Base-by-base conservation (phyloP, 2,888 invertebrate species). In the Hemicrepidius hirtus region DNA sequence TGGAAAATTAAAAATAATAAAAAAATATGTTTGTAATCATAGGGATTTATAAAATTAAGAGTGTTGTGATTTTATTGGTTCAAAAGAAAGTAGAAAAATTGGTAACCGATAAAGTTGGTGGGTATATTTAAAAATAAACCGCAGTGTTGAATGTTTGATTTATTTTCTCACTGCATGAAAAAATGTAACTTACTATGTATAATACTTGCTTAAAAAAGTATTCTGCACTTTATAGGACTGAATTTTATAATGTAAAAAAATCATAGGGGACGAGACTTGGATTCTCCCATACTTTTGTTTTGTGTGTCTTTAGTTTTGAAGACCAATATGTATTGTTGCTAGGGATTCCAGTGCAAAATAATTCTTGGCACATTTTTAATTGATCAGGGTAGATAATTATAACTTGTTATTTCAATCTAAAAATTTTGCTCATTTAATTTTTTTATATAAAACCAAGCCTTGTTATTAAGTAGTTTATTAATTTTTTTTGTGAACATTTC, bases 191-290 rank as follows among this genome's bases (percentile, higher is more conserved):
- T n/a, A n/a, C 10, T 35, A 57, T 57, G 18, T 40, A 53, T 40
- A 37, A 50, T 68, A 68, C 60, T 20, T 55, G 66, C 66, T 62
- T 49, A 37, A 49, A 46, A n/a, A 50, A 68, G 68, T 62, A 62
- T 60, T 60, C 40, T 68, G 68, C 68, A 60, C 68, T 68, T 28
- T 68, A 68, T 59, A 68, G 68, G 62, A 68, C 68, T 68, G 68
- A 68, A 68, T 68, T 68, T 68, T 62, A 62, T 68, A 68, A 49
- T 53, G n/a, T 13, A 6, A 60, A 35, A 35, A 13, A 16, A 20
- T 10, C 40, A 57, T n/a, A n/a, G n/a, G n/a, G 32, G 37, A 21
- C 16, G 35, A 37, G 20, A 57, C 40, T 20, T 37, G 10, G 7
- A 57, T 13, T 57, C n/a, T 20, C 20, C 13, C 7, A 9, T 20